Conservation (phyloP, 2,113 vertebrate genomes). For the Lepus americanus region DNA sequence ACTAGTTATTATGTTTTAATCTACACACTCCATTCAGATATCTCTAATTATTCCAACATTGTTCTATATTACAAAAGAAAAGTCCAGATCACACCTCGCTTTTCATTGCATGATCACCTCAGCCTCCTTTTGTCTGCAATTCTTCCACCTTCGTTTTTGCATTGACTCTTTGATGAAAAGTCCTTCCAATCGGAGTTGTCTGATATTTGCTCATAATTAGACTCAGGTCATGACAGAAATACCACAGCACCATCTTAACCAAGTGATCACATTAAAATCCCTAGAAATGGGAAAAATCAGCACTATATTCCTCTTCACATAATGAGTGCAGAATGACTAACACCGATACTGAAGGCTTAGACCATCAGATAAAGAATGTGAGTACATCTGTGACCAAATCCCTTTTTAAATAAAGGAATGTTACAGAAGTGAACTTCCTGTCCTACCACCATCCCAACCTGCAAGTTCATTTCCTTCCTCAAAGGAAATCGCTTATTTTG, state of each 20-base stretch:
- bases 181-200: neutral
- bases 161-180: neutral
- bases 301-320: neutral
- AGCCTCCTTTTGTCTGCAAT: neutral
- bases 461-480: neutral
- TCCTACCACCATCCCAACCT: neutral
- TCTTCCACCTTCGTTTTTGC: neutral
- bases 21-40: neutral
- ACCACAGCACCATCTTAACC: neutral
- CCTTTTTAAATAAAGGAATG: neutral
- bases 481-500: neutral
- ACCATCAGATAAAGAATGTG: neutral
- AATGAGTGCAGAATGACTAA: slow-evolving; percentile 7
- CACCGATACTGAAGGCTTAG: neutral
- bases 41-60: neutral
- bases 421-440: neutral
- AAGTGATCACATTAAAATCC: neutral
- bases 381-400: neutral
- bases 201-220: neutral
- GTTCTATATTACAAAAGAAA: slow-evolving; percentile 20
- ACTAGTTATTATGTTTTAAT: neutral
- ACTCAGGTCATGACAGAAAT: neutral
- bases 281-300: neutral
- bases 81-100: neutral
- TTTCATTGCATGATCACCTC: neutral